Base-by-base conservation (phyloP, 2,888 invertebrate species). In the Sepioteuthis lessoniana region DNA sequence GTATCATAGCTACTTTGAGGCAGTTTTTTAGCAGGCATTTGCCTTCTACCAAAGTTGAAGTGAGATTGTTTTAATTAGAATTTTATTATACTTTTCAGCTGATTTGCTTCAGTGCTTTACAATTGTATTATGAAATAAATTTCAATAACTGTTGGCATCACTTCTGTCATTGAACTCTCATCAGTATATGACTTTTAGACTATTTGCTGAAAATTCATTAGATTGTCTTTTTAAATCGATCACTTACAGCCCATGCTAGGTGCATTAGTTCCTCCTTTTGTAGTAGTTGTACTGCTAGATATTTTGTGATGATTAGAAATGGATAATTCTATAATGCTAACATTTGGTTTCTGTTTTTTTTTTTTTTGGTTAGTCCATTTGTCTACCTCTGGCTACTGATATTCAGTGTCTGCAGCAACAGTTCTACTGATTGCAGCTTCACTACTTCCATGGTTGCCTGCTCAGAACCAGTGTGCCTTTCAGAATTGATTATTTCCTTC, bases 401-500 rank as follows among this genome's bases (percentile, higher is more conserved):
- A 35, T n/a, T 76, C 35, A n/a, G n/a, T 35, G 76, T 76, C 76
- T 76, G 76, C 35, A 35, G 10, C 3, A 35, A 13, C 13, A 60
- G 60, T 31, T 16, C 35, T 76, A 35, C n/a, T 76, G n/a, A 76
- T 76, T 35, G n/a, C 35, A n/a, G 76, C n/a, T 76, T 76, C 76
- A 76, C 35, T 76, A n/a, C 76, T 76, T n/a, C 35, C n/a, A 35
- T 76, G 76, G n/a, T 76, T 76, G 76, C 76, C 19, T 76, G 76
- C 76, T 35, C 35, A 76, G n/a, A 76, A 76, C 76, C 35, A 76
- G 76, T 13, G n/a, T 76, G 35, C 13, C 35, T 76, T 76, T 35
- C 76, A n/a, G n/a, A n/a, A 76, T 76, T 35, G 76, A 76, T 76
- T 76, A 76, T 76, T 76, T 76, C 76, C 35, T 76, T 76, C n/a